A percentile compares a stretch with the other conserved stretches of the same genome.
phyloP scores from a whole-genome alignment of 2,113 vertebrate genomes.

The Crotalus tigris region DNA sequence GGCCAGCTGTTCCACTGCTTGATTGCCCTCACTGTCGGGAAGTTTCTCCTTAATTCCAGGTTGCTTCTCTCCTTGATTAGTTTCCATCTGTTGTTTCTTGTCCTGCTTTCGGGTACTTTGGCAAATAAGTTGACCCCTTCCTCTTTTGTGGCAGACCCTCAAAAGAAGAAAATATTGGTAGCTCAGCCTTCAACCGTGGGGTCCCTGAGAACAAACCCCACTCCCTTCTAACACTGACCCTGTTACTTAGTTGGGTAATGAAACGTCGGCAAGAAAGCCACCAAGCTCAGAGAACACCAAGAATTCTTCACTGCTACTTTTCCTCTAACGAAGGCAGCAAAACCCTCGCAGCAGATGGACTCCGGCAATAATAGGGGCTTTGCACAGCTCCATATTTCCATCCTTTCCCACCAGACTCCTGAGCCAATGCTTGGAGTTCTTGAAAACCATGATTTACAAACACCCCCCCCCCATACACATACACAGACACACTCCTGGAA shows the following conservation, averaged over 20 bases:
- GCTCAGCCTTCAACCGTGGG: neutral
- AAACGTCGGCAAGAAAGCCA: too few relatives aligned
- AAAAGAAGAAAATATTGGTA: neutral
- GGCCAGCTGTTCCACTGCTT: too few relatives aligned
- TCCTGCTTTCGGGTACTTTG: too few relatives aligned
- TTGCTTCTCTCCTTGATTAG: too few relatives aligned
- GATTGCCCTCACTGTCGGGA: too few relatives aligned
- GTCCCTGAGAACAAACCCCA: neutral
- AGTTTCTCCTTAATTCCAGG: too few relatives aligned
- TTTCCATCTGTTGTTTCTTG: too few relatives aligned
- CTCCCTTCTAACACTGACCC: too few relatives aligned
- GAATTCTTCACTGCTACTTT: neutral
- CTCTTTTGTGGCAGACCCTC: too few relatives aligned
- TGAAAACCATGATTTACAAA: neutral
- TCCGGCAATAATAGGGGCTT: conserved; percentile 34
- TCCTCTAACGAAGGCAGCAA: conserved; percentile 36
- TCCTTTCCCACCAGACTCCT: neutral
- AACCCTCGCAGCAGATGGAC: conserved; percentile 24
- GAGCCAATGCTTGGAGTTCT: conserved; percentile 17
- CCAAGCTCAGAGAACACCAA: neutral
- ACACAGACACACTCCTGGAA: conserved; percentile 8
- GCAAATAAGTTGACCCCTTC: too few relatives aligned
- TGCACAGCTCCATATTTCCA: conserved; percentile 23
- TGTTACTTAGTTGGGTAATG: too few relatives aligned
- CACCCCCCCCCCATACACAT: too few relatives aligned